Percentiles rank a stretch among this genome's conserved stretches.
Conservation (phyloP, 2,797 vertebrate species). For the Pseudochaenichthys georgianus region DNA sequence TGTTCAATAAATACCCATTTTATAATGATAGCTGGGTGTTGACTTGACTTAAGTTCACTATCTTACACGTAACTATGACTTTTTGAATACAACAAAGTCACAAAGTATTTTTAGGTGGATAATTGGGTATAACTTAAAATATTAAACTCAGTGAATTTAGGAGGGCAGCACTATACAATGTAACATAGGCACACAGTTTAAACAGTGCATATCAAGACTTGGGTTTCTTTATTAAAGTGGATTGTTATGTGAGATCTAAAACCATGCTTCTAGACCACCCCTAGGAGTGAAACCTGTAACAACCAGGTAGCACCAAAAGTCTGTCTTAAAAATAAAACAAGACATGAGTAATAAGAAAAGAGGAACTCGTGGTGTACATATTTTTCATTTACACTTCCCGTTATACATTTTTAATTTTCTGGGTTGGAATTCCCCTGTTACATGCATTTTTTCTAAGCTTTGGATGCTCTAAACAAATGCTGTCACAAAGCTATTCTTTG, state of each 20-base stretch:
- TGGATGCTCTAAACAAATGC: not conserved
- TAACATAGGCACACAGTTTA: not conserved
- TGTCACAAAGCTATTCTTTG: not conserved
- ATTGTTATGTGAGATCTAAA: not conserved
- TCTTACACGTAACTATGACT: not conserved
- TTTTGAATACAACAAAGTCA: not conserved
- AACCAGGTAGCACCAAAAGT: no score
- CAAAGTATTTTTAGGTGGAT: not conserved
- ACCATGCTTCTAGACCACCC: not conserved
- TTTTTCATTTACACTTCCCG: conserved; percentile 12
- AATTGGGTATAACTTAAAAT: not conserved
- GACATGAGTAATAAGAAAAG: not conserved
- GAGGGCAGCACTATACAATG: not conserved
- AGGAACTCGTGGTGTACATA: not conserved
- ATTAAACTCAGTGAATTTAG: not conserved
- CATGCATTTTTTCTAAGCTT: rapidly evolving
- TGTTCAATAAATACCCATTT: not conserved
- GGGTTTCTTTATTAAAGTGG: not conserved
- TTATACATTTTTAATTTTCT: not conserved
- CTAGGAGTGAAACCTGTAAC: not conserved
- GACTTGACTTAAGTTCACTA: not conserved
- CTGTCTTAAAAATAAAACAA: not conserved
- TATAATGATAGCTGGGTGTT: not conserved
- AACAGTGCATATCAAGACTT: not conserved
- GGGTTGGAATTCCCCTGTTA: not conserved